Evolutionary conservation across 2,113 vertebrate species (phyloP).

Genomic region (Tenebrosternarchus preto): DNA sequence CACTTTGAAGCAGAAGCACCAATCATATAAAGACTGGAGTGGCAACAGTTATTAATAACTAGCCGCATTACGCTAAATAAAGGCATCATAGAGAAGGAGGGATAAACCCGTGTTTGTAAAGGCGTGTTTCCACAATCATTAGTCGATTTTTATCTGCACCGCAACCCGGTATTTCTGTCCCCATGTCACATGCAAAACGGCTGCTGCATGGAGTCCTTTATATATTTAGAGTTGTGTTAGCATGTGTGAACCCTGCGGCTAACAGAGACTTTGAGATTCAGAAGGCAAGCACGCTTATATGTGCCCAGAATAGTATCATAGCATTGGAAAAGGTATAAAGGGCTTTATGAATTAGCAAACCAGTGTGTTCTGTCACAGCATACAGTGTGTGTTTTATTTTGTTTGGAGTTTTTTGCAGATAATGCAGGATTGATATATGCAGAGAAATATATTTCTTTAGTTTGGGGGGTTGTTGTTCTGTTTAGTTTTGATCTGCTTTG

Average conservation of each 20-base stretch:
- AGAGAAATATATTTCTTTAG: not conserved
- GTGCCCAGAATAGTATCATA: slow-evolving; percentile 64
- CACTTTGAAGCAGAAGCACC: not conserved
- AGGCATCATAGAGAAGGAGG: slow-evolving; percentile 53
- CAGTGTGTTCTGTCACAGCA: not conserved
- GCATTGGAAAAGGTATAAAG: slow-evolving; percentile 25
- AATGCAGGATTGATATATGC: no score
- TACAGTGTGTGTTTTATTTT: no score
- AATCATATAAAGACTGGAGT: slow-evolving; percentile 31
- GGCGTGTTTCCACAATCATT: slow-evolving; percentile 34
- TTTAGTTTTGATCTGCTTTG: not conserved
- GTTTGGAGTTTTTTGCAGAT: no score
- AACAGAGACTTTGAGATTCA: slow-evolving; percentile 71
- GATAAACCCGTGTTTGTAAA: slow-evolving; percentile 50
- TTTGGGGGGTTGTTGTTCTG: not conserved
- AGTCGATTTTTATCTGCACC: slow-evolving; percentile 64
- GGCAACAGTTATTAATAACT: slow-evolving; percentile 37
- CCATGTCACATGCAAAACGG: slow-evolving; percentile 81
- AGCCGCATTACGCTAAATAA: slow-evolving; percentile 48
- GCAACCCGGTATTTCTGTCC: slow-evolving; percentile 69
- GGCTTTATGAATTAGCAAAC: slow-evolving; percentile 30
- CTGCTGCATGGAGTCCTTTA: slow-evolving; percentile 74
- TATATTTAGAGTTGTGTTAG: slow-evolving; percentile 77
- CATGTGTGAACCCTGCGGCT: slow-evolving; percentile 63
- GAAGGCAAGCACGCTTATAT: slow-evolving; percentile 59